A percentile compares a stretch with the other conserved stretches of the same genome.
phyloP scores from a whole-genome alignment of 2,113 vertebrate genomes.

The Stercorarius parasiticus region DNA sequence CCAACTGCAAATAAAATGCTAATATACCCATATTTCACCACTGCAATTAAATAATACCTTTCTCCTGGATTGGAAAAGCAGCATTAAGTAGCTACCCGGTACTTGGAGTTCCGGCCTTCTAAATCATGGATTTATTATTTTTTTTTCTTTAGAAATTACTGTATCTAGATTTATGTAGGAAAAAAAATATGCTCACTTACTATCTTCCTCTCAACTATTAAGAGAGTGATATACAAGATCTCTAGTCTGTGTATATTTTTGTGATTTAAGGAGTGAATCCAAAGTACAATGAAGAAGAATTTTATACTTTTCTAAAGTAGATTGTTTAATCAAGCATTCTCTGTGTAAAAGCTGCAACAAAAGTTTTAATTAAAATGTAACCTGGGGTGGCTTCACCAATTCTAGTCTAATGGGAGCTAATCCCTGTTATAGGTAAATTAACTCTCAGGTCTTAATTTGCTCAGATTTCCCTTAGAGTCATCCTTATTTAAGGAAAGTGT shows the following conservation, averaged over 20 bases:
- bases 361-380: constrained; percentile 46
- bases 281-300: not conserved
- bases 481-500: not conserved
- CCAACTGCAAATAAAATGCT: not conserved
- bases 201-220: not conserved
- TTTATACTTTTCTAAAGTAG: not conserved
- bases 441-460: constrained; percentile 26
- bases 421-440: constrained; percentile 14
- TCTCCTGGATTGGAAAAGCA: not conserved
- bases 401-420: constrained; percentile 14
- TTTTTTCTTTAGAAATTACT: not conserved
- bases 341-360: not conserved
- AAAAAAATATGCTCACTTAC: not conserved
- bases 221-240: not conserved
- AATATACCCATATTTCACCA: not conserved
- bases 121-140: not conserved
- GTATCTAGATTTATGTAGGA: not conserved
- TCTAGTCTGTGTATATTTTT: not conserved
- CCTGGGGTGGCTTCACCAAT: not conserved
- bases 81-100: not conserved
- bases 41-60: not conserved
- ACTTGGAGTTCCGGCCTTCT: not conserved
- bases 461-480: not conserved
- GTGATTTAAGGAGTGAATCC: not conserved
- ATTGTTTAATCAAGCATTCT: constrained; percentile 5